Percentiles rank a stretch among this genome's conserved stretches.
Conservation (phyloP, 2,797 vertebrate genomes). For the Nothura maculosa region DNA sequence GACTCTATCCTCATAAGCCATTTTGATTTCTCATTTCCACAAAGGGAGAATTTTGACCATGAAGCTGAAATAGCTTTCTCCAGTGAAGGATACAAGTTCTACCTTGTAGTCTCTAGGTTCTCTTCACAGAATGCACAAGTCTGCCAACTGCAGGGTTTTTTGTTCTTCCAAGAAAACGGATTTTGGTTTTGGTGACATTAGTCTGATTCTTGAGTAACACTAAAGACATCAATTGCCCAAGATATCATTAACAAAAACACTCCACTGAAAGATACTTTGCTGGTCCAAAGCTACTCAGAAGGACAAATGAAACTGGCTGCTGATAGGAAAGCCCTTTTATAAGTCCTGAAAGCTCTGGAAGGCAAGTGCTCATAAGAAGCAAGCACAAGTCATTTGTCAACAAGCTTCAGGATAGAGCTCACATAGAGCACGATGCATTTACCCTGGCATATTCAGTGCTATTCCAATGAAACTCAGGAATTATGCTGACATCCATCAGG, state of each 20-base stretch:
- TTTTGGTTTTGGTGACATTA: background rate
- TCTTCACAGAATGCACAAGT: background rate
- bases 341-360: background rate
- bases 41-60: background rate
- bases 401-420: background rate
- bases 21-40: background rate
- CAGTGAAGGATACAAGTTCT: background rate
- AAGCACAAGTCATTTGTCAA: background rate
- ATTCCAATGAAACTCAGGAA: background rate
- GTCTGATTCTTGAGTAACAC: background rate
- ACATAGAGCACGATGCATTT: background rate
- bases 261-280: background rate
- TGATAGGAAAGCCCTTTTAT: background rate
- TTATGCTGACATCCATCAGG: fast-evolving
- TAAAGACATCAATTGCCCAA: background rate
- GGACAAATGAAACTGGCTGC: background rate
- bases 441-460: background rate
- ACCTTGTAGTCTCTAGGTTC: background rate
- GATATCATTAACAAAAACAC: background rate
- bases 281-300: background rate
- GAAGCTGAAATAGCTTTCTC: background rate
- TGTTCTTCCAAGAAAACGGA: background rate
- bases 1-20: background rate
- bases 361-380: background rate
- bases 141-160: background rate